A percentile compares a stretch with the other conserved stretches of the same genome.
These are phyloP conservation scores for Catharus ustulatus DNA, from an alignment of 2,797 vertebrate genomes.

Conservation along the genomic window DNA sequence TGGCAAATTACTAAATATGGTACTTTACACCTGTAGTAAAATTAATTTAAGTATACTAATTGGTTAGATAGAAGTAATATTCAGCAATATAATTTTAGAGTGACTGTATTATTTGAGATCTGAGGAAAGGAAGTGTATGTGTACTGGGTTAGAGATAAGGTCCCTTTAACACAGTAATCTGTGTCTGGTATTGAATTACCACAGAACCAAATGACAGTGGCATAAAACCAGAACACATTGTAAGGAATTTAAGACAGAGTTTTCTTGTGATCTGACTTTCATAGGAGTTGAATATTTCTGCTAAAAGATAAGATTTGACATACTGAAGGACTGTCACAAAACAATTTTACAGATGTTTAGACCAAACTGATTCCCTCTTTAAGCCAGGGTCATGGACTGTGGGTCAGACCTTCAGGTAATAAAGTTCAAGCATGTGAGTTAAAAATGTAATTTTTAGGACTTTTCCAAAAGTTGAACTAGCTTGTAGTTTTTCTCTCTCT, in stretches of 20 bases:
- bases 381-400: not conserved
- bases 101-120: not conserved
- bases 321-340: not conserved
- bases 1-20: not conserved
- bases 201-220: not conserved
- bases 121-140: not conserved
- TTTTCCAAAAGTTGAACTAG: not conserved
- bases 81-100: not conserved
- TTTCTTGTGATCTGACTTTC: not conserved
- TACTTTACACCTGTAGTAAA: not conserved
- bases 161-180: not conserved
- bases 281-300: not conserved
- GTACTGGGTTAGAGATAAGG: not conserved
- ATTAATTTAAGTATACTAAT: not conserved
- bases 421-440: not conserved
- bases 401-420: not conserved
- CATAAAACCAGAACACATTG: not conserved
- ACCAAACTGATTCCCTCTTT: not conserved
- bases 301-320: not conserved
- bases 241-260: not conserved
- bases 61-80: not conserved
- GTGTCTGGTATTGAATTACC: not conserved
- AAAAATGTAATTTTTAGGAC: not conserved
- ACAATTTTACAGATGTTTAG: not conserved
- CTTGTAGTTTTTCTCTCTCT: not conserved